Percentiles rank a stretch among this genome's conserved stretches.
Evolutionary conservation across 30 jellyfish, hydroid and myxozoan genomes (phyloP).

Genomic region (Aurelia sp.): DNA sequence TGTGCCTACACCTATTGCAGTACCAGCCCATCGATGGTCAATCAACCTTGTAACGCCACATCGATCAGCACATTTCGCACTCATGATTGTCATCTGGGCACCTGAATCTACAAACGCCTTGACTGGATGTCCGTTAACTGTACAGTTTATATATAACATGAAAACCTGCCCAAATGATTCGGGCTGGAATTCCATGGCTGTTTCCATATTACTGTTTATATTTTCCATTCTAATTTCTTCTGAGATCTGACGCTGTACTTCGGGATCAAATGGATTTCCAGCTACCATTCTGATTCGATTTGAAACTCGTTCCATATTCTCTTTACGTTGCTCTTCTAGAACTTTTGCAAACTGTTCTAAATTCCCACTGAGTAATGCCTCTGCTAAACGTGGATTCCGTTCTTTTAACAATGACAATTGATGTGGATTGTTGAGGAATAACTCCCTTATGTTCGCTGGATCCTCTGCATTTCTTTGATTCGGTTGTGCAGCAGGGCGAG

Average conservation of each 20-base stretch:
- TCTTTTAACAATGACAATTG: slow-evolving; percentile 91
- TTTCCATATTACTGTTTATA: slow-evolving; percentile 95
- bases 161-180: slow-evolving; percentile 98
- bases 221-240: slow-evolving; percentile 99
- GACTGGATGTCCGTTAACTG: slow-evolving; percentile 98
- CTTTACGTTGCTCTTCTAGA: slow-evolving; percentile 86
- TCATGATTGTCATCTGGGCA: slow-evolving; percentile 99
- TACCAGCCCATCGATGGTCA: slow-evolving; percentile 98
- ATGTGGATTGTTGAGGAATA: slow-evolving; percentile 89
- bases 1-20: slow-evolving; percentile 98
- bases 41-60: slow-evolving; percentile 90
- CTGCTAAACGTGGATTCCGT: slow-evolving; percentile 97
- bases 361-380: slow-evolving; percentile 82
- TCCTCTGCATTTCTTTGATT: slow-evolving; percentile 67
- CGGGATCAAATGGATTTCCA: slow-evolving; percentile 97
- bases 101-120: slow-evolving; percentile 99
- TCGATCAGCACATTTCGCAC: slow-evolving; percentile 96
- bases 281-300: slow-evolving; percentile 89
- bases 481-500: slow-evolving; percentile 34
- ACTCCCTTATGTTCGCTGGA: slow-evolving; percentile 89
- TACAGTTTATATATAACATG: slow-evolving; percentile 94
- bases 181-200: slow-evolving; percentile 98
- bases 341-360: slow-evolving; percentile 81
- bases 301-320: slow-evolving; percentile 82
- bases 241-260: slow-evolving; percentile 88